Base-by-base conservation (phyloP, 2,888 invertebrate genomes). In the Allophyes oxyacanthae region DNA sequence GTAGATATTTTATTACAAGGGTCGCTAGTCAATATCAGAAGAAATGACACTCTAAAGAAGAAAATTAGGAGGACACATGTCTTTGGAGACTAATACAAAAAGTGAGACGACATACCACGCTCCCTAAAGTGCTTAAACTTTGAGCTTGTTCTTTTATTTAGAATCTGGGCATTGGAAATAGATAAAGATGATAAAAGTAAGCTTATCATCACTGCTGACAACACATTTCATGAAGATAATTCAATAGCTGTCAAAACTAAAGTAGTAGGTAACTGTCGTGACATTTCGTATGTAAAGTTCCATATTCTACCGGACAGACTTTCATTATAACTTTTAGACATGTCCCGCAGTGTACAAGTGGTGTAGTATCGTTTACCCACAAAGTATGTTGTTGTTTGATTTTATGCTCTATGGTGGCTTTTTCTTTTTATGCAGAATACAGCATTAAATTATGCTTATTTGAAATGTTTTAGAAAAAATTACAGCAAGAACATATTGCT, bases 1-100 rank as follows among this genome's bases (percentile, higher is more conserved):
- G 63, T 67, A 61, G 49, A 56, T 76, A 46, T 71, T 73, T 73
- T 73, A 74, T 65, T 65, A 59, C 36, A 32, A 54, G 55, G 58
- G 64, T 49, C 32, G 38, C 41, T 61, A 57, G 70, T 68, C 63
- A 59, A 68, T 76, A 68, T 65, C 44, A 49, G 44, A 15, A 25
- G 37, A 60, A 61, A 59, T 64, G 62, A 58, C 43, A 59, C 32
- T 45, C 43, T 63, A 32, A 11, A 26, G 36, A 28, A 30, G 40
- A 52, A 63, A 59, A 55, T 75, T 54, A 48, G 33, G 33, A 41
- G n/a, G 34, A 20, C 2, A 20, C 20, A 20, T n/a, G n/a, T n/a
- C n/a, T n/a, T n/a, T n/a, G 20, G 4, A 20, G 20, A 20, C 20
- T 3, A 20, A 20, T 20, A 3, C 20, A 20, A 20, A 20, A 20